Evolutionary conservation across 2,797 vertebrate species (phyloP).

Genomic region (Myotis findleyi): DNA sequence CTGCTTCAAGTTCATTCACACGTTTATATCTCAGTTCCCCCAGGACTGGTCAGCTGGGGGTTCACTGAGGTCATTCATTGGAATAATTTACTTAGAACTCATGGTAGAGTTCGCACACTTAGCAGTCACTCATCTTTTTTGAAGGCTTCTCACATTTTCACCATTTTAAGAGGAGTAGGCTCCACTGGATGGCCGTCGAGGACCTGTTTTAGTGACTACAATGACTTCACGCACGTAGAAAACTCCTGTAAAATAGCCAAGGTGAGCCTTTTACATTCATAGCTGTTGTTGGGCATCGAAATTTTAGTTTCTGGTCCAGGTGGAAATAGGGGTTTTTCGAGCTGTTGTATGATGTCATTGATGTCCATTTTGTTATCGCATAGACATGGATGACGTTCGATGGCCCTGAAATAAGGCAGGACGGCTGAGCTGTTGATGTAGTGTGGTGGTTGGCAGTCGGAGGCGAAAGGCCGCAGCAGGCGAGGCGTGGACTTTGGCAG

Average conservation of each 20-base stretch:
- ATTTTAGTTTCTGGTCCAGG: fast-evolving
- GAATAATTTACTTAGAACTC: neutral
- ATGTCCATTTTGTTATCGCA: neutral
- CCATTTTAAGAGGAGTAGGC: neutral
- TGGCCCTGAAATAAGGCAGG: neutral
- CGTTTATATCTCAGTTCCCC: neutral
- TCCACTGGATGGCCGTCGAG: neutral
- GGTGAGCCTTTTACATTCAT: fast-evolving
- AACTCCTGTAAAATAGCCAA: neutral
- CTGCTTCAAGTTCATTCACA: neutral
- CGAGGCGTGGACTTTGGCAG: fast-evolving
- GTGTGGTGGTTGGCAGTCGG: fast-evolving
- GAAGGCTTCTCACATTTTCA: fast-evolving
- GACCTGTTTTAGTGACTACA: no score
- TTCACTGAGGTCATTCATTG: neutral
- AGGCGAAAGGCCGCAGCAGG: neutral
- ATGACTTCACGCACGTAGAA: neutral
- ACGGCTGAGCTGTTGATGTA: neutral
- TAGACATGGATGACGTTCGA: fast-evolving
- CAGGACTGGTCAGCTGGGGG: neutral
- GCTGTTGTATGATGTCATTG: neutral
- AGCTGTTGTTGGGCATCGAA: fast-evolving
- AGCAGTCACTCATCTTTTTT: no score
- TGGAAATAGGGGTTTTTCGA: neutral
- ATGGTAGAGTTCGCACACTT: neutral